A percentile compares a stretch with the other conserved stretches of the same genome.
Evolutionary conservation across 2,888 invertebrate species (phyloP).

Genomic region (Erebia ligea): DNA sequence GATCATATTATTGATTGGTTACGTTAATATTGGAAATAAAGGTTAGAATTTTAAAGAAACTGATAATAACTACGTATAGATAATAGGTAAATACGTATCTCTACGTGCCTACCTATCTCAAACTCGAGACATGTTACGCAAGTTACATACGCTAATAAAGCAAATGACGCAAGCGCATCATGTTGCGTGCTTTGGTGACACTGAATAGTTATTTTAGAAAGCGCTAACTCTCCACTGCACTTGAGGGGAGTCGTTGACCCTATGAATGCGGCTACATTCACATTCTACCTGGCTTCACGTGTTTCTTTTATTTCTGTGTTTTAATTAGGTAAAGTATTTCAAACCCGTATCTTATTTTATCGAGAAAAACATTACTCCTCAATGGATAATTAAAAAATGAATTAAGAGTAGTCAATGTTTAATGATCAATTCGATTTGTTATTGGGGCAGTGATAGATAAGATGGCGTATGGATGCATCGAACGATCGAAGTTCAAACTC

Average conservation of each 20-base stretch:
- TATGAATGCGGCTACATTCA: constrained; percentile 39
- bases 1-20: neutral
- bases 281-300: constrained; percentile 30
- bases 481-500: constrained; percentile 42
- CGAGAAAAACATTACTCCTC: constrained; percentile 18
- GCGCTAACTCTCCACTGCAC: constrained; percentile 63
- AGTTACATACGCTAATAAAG: constrained; percentile 44
- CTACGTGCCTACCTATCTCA: neutral
- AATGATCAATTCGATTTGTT: constrained; percentile 66
- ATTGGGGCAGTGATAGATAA: constrained; percentile 68
- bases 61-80: no score
- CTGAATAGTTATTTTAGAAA: constrained; percentile 79
- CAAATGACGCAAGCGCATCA: constrained; percentile 63
- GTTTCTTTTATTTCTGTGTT: constrained; percentile 15
- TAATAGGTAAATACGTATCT: constrained; percentile 27
- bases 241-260: constrained; percentile 67
- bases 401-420: constrained; percentile 45
- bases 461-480: constrained; percentile 40
- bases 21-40: no score
- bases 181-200: constrained; percentile 75
- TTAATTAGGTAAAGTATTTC: constrained; percentile 5
- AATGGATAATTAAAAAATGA: constrained; percentile 25
- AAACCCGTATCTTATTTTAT: neutral
- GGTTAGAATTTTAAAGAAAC: no score
- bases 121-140: constrained; percentile 49